These are phyloP conservation scores for Brachyhypopomus occidentalis DNA, from an alignment of 2,113 vertebrate genomes.

Conservation along the genomic window DNA sequence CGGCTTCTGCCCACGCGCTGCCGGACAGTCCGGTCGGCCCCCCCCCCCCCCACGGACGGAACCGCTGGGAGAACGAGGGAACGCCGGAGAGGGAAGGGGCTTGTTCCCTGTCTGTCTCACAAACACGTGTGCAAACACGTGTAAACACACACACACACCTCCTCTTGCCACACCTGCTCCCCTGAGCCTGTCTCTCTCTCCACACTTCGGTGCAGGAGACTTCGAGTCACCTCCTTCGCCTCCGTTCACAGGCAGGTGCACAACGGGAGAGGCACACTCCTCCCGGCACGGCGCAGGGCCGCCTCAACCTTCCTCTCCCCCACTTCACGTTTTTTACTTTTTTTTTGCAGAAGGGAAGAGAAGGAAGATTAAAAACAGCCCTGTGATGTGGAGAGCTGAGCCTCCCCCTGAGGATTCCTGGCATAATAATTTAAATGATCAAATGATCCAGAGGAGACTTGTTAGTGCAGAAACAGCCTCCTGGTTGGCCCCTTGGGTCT, in stretches of 20 bases:
- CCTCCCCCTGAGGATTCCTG: conserved; percentile 81
- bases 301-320: conserved; percentile 3
- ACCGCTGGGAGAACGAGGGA: no score
- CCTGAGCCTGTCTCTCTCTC: conserved; percentile 71
- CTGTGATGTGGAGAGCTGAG: conserved; percentile 81
- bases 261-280: conserved; percentile 75
- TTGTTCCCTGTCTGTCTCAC: background rate
- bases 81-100: no score
- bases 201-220: conserved; percentile 72
- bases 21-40: no score
- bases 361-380: conserved; percentile 83
- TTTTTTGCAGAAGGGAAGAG: conserved; percentile 72
- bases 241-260: conserved; percentile 74
- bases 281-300: conserved; percentile 73
- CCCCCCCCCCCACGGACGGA: no score
- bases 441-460: conserved; percentile 87
- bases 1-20: no score
- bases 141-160: conserved; percentile 49
- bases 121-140: conserved; percentile 21
- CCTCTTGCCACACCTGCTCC: conserved; percentile 69
- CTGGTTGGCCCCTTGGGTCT: conserved; percentile 83
- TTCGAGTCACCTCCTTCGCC: conserved; percentile 77
- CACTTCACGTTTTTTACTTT: background rate
- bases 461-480: conserved; percentile 83
- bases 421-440: conserved; percentile 89